Evolutionary conservation across 2,888 invertebrate genomes (phyloP), one percentile per base, ranked within the genome.

Genomic region (Acleris cristana): DNA sequence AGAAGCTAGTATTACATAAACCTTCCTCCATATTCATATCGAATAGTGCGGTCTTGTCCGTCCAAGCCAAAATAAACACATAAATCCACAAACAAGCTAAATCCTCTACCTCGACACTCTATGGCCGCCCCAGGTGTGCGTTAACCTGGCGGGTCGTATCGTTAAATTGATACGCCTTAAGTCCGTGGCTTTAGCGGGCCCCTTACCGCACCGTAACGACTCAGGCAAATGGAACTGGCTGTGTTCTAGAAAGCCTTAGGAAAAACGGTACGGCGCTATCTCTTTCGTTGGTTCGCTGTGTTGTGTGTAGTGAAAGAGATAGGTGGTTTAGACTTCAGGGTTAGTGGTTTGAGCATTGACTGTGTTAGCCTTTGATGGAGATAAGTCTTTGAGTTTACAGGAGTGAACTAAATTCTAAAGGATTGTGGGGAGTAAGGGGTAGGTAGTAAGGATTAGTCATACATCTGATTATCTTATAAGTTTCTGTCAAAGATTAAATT

Each of bases 161-260:
- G 79, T 78, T 79, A 82, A 81, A 82, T 79, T 81, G 84, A 83
- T 81, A 82, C 78, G 76, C 71, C 72, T 60, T 58, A 75, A 73
- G 71, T 66, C 67, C 67, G 62, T 62, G 49, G 74, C 71, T 75
- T 74, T 70, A 70, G 69, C 67, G 68, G 66, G 53, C 48, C 72
- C 72, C 71, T 56, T 62, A 59, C 60, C 62, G 34, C 30, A n/a
- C 48, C 48, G n/a, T 59, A 45, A 30, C 61, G 56, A 49, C 51
- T 58, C 56, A 14, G 52, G 60, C 52, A 61, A 66, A 61, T 65
- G 60, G 65, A 49, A 30, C 48, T 45, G 23, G 14, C 21, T n/a
- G 16, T 21, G 55, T 21, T 49, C 55, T 55, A 51, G 34, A 65
- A 53, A 58, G 55, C 59, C 61, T 40, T n/a, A 30, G 7, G 53